Evolutionary conservation across 2,113 vertebrate genomes (phyloP).

Genomic region (Triplophysa tibetana): DNA sequence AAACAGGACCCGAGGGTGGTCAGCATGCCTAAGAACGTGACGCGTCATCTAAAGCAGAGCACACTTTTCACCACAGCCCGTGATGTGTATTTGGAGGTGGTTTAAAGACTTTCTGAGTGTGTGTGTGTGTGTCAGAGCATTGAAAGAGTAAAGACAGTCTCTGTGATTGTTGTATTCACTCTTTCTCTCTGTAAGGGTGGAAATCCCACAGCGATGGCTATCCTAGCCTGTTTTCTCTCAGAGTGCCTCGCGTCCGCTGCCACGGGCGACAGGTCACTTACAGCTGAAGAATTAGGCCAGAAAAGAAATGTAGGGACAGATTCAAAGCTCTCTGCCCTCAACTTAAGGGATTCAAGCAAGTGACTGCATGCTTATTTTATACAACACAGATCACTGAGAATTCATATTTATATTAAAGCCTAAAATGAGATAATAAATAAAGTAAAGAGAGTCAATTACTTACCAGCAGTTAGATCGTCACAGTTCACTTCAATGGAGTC

Average conservation of each 20-base stretch:
- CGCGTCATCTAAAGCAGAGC: background rate
- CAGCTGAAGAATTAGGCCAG: constrained; percentile 24
- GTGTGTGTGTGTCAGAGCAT: background rate
- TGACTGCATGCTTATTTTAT: too few relatives aligned
- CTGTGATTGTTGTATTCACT: constrained; percentile 13
- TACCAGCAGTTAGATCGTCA: constrained; percentile 69
- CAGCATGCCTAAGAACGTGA: too few relatives aligned
- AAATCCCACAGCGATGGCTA: background rate
- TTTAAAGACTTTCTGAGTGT: background rate
- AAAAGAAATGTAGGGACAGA: background rate
- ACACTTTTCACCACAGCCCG: background rate
- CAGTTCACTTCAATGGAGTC: constrained; percentile 77
- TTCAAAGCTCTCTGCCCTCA: background rate
- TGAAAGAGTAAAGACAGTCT: constrained; percentile 10
- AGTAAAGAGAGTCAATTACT: constrained; percentile 39
- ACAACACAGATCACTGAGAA: background rate
- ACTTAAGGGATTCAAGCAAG: background rate
- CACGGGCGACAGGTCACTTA: constrained; percentile 2
- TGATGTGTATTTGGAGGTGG: background rate
- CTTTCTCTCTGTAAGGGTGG: background rate
- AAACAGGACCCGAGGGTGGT: too few relatives aligned
- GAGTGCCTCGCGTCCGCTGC: background rate
- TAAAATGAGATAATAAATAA: background rate
- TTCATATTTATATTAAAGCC: background rate
- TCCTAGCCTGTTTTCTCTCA: constrained; percentile 16